Percentiles rank a stretch among this genome's conserved stretches.
Conservation (phyloP, 1,140 invertebrate genomes). For the Neuroterus valhalla region DNA sequence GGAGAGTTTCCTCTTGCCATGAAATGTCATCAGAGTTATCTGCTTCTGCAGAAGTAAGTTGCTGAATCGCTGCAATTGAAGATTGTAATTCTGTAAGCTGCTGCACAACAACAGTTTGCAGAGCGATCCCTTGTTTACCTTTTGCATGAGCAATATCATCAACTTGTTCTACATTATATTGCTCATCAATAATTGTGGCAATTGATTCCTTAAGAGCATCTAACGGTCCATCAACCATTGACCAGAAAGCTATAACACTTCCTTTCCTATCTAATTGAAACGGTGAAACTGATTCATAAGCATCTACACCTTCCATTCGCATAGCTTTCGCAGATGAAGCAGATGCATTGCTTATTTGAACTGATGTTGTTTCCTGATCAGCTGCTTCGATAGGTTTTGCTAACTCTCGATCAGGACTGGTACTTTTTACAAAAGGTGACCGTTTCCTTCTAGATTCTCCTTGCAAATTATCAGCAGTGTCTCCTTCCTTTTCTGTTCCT, state of each 20-base stretch:
- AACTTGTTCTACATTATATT: conserved; percentile 48
- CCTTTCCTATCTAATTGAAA: conserved; percentile 36
- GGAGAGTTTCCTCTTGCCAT: conserved; percentile 64
- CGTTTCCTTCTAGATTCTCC: background rate
- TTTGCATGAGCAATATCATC: conserved; percentile 42
- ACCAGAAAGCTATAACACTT: conserved; percentile 47
- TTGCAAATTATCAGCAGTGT: background rate
- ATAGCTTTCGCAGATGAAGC: background rate
- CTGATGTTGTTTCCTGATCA: background rate
- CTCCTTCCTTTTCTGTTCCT: background rate
- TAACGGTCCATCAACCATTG: conserved; percentile 56
- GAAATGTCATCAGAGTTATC: conserved; percentile 47
- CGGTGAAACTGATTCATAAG: conserved; percentile 39
- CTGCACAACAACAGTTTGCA: conserved; percentile 58
- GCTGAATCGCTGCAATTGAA: conserved; percentile 69
- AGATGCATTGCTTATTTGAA: background rate
- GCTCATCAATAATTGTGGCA: conserved; percentile 59
- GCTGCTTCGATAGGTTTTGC: background rate
- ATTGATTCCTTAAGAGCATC: conserved; percentile 59
- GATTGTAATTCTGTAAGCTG: conserved; percentile 66
- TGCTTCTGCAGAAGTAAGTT: conserved; percentile 55
- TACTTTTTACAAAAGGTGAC: conserved; percentile 21
- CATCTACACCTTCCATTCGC: conserved; percentile 36
- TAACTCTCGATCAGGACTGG: background rate
- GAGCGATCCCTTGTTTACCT: conserved; percentile 34